Evolutionary conservation across 2,888 invertebrate species (phyloP), one percentile per base, ranked within the genome.

Genomic region (Yponomeuta sedellus): DNA sequence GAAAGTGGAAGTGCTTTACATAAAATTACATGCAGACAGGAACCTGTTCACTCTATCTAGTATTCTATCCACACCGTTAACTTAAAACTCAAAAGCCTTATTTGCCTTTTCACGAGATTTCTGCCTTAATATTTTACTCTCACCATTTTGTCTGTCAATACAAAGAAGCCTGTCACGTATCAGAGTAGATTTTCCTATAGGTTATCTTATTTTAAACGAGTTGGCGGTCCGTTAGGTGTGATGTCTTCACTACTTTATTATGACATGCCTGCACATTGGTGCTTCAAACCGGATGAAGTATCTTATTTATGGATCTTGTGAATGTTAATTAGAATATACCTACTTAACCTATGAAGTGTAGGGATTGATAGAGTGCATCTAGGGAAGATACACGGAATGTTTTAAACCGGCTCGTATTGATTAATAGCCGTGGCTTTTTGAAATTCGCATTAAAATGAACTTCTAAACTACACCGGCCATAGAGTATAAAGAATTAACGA

Each of bases 261-360:
- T 59, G 25, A 59, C 59, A 59, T 59, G 59, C 59, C 25, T 25
- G 22, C 22, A 59, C 59, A 22, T 59, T 59, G 25, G 25, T 59
- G 59, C 22, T 22, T 20, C 22, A 59, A 59, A 59, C 59, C 59
- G 59, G 59, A 59, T 59, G 20, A 59, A 59, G 11, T 59, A 59
- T 22, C 58, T 58, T 20, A 58, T 59, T 59, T 19, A 22, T 12
- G 6, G 10, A 12, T 11, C 25, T 59, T 59, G 59, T 20, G 59
- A 20, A 59, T 59, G 25, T 20, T 58, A 59, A 59, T 59, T 59
- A 20, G 25, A 59, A 59, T 22, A 59, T 59, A 20, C 25, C 19
- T 20, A 59, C 22, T 59, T 59, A 20, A 59, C 44, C 44, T 52
- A 52, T 52, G 16, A 52, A 3, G 44, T 52, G 44, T 16, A 12